Conservation (phyloP, 2,888 invertebrate genomes). For the Limnephilus lunatus region DNA sequence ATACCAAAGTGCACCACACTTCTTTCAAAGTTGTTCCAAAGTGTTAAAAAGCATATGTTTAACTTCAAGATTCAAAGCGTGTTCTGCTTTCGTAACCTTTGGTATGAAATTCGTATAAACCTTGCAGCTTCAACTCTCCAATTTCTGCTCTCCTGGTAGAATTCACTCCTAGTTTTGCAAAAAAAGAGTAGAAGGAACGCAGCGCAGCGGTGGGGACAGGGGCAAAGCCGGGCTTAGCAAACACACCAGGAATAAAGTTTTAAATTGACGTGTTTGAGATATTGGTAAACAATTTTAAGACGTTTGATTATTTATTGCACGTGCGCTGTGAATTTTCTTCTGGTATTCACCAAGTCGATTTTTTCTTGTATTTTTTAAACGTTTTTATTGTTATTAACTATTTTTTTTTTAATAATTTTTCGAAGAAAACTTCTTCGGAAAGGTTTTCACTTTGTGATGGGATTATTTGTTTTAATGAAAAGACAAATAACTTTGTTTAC, state of each 20-base stretch:
- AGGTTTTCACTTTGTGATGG: too few relatives aligned
- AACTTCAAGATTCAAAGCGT: slow-evolving; percentile 9
- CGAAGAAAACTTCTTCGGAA: too few relatives aligned
- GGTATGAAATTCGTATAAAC: background rate
- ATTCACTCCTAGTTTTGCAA: slow-evolving; percentile 12
- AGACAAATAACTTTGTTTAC: too few relatives aligned
- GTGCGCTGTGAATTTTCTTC: background rate
- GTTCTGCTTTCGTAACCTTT: background rate
- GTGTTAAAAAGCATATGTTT: background rate
- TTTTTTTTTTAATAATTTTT: too few relatives aligned
- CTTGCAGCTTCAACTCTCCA: background rate
- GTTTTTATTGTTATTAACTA: background rate
- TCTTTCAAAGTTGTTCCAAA: background rate
- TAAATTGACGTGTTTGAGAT: background rate
- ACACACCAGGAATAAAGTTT: background rate
- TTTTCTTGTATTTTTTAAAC: background rate
- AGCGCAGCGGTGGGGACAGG: too few relatives aligned
- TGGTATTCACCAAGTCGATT: background rate
- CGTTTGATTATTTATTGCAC: background rate
- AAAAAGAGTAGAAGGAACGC: background rate
- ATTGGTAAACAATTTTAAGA: background rate
- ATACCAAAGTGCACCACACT: background rate
- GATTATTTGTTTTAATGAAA: too few relatives aligned
- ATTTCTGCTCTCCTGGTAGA: background rate
- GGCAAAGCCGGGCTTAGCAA: background rate